phyloP scores from a whole-genome alignment of 2,888 invertebrate genomes.

The Parnassius orleans region DNA sequence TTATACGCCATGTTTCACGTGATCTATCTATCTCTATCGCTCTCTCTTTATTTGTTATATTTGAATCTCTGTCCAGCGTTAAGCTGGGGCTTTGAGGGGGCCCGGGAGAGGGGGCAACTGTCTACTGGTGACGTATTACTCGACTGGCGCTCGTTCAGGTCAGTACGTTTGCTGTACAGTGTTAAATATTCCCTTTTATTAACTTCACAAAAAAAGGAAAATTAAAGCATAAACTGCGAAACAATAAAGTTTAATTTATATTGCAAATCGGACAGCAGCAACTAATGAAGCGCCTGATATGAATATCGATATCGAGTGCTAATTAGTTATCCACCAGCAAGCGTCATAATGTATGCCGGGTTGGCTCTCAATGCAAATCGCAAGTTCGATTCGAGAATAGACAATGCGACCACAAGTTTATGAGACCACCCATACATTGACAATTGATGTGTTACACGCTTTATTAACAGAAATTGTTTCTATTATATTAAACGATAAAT shows the following conservation, averaged over 20 bases:
- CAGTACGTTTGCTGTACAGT: slow-evolving; percentile 52
- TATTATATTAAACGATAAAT: background rate
- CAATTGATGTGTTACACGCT: slow-evolving; percentile 16
- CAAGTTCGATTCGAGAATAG: slow-evolving; percentile 79
- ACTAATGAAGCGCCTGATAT: slow-evolving; percentile 62
- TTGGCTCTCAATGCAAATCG: slow-evolving; percentile 77
- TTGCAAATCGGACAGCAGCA: slow-evolving; percentile 39
- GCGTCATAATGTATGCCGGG: slow-evolving; percentile 72
- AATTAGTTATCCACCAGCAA: slow-evolving; percentile 68
- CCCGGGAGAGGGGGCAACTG: slow-evolving; percentile 69
- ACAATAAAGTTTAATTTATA: slow-evolving; percentile 26
- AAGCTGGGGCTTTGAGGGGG: slow-evolving; percentile 61
- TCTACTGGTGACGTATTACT: slow-evolving; percentile 80
- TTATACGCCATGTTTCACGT: slow-evolving; percentile 81
- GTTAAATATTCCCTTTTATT: slow-evolving; percentile 40
- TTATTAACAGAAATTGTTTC: background rate
- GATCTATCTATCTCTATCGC: slow-evolving; percentile 65
- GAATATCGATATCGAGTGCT: slow-evolving; percentile 71
- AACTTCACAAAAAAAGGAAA: slow-evolving; percentile 32
- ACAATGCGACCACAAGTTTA: slow-evolving; percentile 73
- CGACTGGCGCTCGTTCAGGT: slow-evolving; percentile 67
- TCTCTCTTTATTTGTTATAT: slow-evolving; percentile 53
- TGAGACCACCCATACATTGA: slow-evolving; percentile 65
- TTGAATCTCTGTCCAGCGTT: slow-evolving; percentile 62
- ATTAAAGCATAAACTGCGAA: slow-evolving; percentile 17